These are phyloP conservation scores for Bibio marci DNA, from an alignment of 2,888 invertebrate genomes.

Conservation along the genomic window DNA sequence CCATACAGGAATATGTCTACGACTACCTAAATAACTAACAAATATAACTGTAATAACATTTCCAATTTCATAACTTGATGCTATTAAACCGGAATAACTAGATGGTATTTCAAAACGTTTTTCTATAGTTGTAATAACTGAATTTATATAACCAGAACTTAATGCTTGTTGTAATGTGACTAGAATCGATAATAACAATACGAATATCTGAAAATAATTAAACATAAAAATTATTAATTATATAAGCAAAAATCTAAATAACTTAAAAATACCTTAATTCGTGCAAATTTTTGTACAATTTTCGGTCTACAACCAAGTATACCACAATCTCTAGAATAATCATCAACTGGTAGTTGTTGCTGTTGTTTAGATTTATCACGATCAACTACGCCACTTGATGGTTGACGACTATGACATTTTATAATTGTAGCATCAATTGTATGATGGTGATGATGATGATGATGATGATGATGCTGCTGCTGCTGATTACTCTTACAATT, in stretches of 20 bases:
- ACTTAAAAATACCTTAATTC: slow-evolving; percentile 45
- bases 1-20: slow-evolving; percentile 86
- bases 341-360: slow-evolving; percentile 29
- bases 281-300: slow-evolving; percentile 73
- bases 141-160: slow-evolving; percentile 83
- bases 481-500: not conserved
- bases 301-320: slow-evolving; percentile 71
- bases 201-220: slow-evolving; percentile 50
- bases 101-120: slow-evolving; percentile 90
- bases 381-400: slow-evolving; percentile 55
- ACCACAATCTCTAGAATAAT: slow-evolving; percentile 72
- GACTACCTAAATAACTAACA: slow-evolving; percentile 85
- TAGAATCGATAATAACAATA: slow-evolving; percentile 72
- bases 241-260: not conserved
- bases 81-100: slow-evolving; percentile 80
- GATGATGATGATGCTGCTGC: slow-evolving; percentile 14
- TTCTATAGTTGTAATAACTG: slow-evolving; percentile 93
- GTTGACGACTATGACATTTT: slow-evolving; percentile 69
- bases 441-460: slow-evolving; percentile 22
- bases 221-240: not conserved
- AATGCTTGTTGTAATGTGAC: slow-evolving; percentile 81
- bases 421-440: slow-evolving; percentile 25
- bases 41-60: slow-evolving; percentile 91
- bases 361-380: slow-evolving; percentile 29
- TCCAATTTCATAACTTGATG: slow-evolving; percentile 89